A percentile compares a stretch with the other conserved stretches of the same genome.
These are phyloP conservation scores for Unio pictorum DNA, from an alignment of 2,888 invertebrate genomes.

Conservation along the genomic window DNA sequence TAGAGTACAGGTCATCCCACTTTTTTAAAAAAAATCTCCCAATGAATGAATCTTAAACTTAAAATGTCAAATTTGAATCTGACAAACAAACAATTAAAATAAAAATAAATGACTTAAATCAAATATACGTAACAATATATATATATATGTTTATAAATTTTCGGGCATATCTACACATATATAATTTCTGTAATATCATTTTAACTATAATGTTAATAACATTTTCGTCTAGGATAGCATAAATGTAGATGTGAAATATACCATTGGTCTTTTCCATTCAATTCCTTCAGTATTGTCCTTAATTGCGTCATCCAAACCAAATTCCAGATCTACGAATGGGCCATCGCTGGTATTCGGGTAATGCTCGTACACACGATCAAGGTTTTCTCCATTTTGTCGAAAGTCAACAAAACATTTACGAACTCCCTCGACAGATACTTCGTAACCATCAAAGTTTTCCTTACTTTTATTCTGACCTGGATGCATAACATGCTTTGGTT, in stretches of 20 bases:
- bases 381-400: slow-evolving; percentile 21
- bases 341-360: slow-evolving; percentile 21
- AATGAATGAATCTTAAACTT: no score
- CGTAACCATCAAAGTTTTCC: slow-evolving; percentile 10
- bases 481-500: background rate
- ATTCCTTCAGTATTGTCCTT: slow-evolving; percentile 21
- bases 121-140: no score
- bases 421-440: slow-evolving; percentile 19
- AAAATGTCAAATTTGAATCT: no score
- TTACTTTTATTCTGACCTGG: background rate
- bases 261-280: slow-evolving; percentile 59
- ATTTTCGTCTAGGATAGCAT: background rate
- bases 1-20: no score
- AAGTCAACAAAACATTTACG: slow-evolving; percentile 30
- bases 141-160: background rate
- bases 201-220: no score
- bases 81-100: no score
- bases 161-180: no score
- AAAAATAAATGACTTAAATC: no score
- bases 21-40: no score
- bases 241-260: slow-evolving; percentile 21
- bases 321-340: slow-evolving; percentile 49
- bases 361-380: slow-evolving; percentile 15
- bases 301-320: slow-evolving; percentile 48
- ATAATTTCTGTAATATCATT: background rate